phyloP scores from a whole-genome alignment of 2,888 invertebrate species.

The Galerucella nymphaeae region DNA sequence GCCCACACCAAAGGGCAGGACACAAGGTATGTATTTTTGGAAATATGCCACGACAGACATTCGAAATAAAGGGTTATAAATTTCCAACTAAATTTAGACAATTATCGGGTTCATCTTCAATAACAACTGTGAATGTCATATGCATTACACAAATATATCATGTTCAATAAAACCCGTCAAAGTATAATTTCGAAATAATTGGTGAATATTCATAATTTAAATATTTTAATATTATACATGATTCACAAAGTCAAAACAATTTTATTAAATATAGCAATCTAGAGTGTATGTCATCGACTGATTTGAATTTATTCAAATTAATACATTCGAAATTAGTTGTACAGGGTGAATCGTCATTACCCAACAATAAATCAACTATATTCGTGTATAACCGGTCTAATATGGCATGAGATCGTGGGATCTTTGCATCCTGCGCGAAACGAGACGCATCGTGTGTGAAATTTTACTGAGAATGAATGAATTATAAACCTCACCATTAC shows the following conservation, averaged over 20 bases:
- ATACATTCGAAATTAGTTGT: background rate
- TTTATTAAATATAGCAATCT: background rate
- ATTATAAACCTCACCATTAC: background rate
- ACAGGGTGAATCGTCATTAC: background rate
- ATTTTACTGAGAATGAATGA: too few relatives aligned
- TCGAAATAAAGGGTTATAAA: too few relatives aligned
- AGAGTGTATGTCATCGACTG: background rate
- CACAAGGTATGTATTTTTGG: too few relatives aligned
- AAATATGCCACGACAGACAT: too few relatives aligned
- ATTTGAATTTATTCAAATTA: background rate
- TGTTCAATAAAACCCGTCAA: background rate
- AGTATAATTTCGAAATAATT: background rate
- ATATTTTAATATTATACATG: background rate
- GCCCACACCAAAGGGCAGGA: too few relatives aligned
- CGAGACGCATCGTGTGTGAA: too few relatives aligned
- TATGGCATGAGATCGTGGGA: too few relatives aligned
- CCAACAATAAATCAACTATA: background rate
- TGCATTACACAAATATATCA: constrained; percentile 2
- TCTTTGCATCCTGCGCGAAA: too few relatives aligned
- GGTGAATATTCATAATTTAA: background rate
- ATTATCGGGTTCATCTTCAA: background rate
- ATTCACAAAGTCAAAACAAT: background rate
- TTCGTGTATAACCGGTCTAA: background rate
- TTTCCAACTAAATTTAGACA: too few relatives aligned
- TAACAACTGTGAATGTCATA: background rate